Base-by-base conservation (phyloP, 2,888 invertebrate genomes). In the Volucella zonaria region DNA sequence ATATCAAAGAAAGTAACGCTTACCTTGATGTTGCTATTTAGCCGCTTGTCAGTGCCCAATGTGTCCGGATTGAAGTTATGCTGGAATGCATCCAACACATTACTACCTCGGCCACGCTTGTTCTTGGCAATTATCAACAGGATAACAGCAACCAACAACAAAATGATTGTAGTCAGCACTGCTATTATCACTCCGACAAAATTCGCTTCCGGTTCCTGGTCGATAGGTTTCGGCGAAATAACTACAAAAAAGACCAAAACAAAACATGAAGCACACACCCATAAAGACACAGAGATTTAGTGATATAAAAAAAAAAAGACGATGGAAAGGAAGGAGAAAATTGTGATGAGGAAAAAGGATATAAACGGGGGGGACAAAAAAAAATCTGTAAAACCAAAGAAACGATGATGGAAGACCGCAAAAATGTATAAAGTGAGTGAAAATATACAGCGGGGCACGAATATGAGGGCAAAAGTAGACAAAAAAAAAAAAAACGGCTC, bases 151-250 rank as follows among this genome's bases (percentile, higher is more conserved):
- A 95, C 93, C 78, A 95, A 93, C 89, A 96, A 92, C 86, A 96
- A 92, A 89, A 96, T 95, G 88, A 96, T 94, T 67, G 95, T 95
- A 54, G 95, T 94, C 88, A 96, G 93, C 75, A 95, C 93, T 64
- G 95, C 95, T 88, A 95, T 95, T 89, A 95, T 93, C 88, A 94
- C 92, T 86, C 95, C 95, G 88, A 95, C 94, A 85, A 92, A 92
- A 91, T 94, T 93, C 86, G 93, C 93, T 89, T 93, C 94, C 86
- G 93, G 93, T 88, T 93, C 93, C 81, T 93, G 92, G 89, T 93
- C 93, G 89, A 93, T 92, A 91, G 93, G 93, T 92, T 93, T 92
- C 88, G 93, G 93, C 67, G 91, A 90, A 88, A 92, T 90, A 71
- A 92, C 92, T 92, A 87, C 40, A 74, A 70, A 58, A 31, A 70